Conservation (phyloP, 2,888 invertebrate species). For the Eupithecia centaureata region DNA sequence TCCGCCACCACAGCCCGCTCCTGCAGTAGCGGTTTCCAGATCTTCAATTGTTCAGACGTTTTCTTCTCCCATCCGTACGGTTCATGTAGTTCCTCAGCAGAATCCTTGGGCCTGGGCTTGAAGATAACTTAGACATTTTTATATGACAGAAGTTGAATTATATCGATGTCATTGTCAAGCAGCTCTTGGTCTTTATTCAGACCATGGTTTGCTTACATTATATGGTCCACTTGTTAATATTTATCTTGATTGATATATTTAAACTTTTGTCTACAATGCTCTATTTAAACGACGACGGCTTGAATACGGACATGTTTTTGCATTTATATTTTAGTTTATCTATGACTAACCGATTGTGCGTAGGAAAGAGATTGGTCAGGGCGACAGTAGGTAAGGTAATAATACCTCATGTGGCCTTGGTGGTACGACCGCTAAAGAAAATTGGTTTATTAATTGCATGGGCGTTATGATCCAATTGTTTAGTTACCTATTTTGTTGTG, state of each 20-base stretch:
- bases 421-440: constrained; percentile 53
- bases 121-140: neutral
- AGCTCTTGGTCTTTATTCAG: neutral
- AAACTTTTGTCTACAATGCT: neutral
- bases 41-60: constrained; percentile 66
- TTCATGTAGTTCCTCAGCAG: constrained; percentile 23
- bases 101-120: constrained; percentile 31
- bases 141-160: neutral
- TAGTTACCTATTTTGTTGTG: constrained; percentile 39
- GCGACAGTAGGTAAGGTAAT: constrained; percentile 13
- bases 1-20: constrained; percentile 50
- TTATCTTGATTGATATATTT: neutral
- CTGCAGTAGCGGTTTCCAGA: constrained; percentile 64
- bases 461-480: constrained; percentile 48
- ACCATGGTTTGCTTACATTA: neutral
- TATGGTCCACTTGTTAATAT: neutral
- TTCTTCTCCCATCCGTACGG: constrained; percentile 38
- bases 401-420: constrained; percentile 53
- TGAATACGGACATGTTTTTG: constrained; percentile 55
- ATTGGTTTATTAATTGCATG: constrained; percentile 53
- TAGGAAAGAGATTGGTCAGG: constrained; percentile 51
- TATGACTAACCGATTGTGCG: constrained; percentile 56
- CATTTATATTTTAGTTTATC: constrained; percentile 59
- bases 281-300: constrained; percentile 18
- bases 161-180: neutral